Evolutionary conservation across 2,797 vertebrate species (phyloP), one percentile per base, ranked within the genome.

Genomic region (Odontamblyopus rebecca): DNA sequence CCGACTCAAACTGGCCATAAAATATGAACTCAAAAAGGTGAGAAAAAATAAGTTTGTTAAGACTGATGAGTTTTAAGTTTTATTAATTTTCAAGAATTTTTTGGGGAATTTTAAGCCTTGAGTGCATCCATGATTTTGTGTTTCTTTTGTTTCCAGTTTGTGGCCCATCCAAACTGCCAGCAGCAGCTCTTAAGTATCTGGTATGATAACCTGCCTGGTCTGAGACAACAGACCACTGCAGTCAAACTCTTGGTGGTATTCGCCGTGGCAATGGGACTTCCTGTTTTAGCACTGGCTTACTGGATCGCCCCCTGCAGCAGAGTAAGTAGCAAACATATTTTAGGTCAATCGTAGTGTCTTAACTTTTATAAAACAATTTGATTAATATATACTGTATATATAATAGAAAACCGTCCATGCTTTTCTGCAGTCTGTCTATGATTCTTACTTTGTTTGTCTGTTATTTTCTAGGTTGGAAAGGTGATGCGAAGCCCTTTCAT

Each of bases 1-100:
- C 50, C 94, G 96, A 8, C 93, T 99, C 87, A 98, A 99, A 90
- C 93, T 99, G 0, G 98, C 98, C 84, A 99, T 99, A 89, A 99
- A 98, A 80, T 99, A 98, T 1, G 98, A 99, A 79, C 94, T 99
- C 1, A 99, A 99, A 93, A 99, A 98, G 94, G 98, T 99, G 88
- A 93, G 94, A 53, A n/a, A 50, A 32, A 30, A 44, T 44, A 61
- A 61, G 59, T 32, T 2, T 32, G 18, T 59, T 59, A 29, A 13
- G 27, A 29, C 2, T 27, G 9, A 19, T 61, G 29, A 30, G 6
- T 30, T 18, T 32, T 18, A 8, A 18, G 0, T n/a, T 8, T 61
- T 27, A 38, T 62, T 0, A 35, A 5, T 27, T 29, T 38, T 38
- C 9, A 38, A 38, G 35, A 27, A 9, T 27, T 12, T 61, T 32